Base-by-base conservation (phyloP, 1,140 invertebrate genomes). In the Bicyclus anynana region DNA sequence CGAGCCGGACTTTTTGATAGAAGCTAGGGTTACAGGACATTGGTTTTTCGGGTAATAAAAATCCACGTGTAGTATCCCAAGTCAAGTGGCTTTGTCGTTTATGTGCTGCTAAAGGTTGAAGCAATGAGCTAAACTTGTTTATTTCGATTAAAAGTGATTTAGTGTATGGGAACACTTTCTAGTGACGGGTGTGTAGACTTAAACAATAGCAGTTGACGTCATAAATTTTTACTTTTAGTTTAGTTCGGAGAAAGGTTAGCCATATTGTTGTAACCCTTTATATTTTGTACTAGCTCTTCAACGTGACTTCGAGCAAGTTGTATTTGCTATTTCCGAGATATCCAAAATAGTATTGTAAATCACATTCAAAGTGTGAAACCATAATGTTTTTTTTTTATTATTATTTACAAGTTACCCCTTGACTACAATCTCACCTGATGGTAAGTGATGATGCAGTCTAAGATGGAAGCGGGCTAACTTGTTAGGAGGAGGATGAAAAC, bases 81-180 rank as follows among this genome's bases (percentile, higher is more conserved):
- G 81, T 84, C 79, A 84, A 84, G 79, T 84, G 78, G 40, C 58
- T 67, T 79, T 74, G 72, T 77, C 72, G 68, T 80, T 77, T 74
- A 74, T 72, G 74, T 71, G 56, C 69, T 71, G 65, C 61, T 66
- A 70, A 74, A 76, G 75, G 75, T 75, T 75, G 71, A 72, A 65
- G 72, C 67, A 66, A 66, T 61, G 50, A 33, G 44, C n/a, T 2
- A 64, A 84, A 82, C 81, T 71, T 68, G 81, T 82, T 79, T 69
- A 50, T 56, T 72, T 67, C 65, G 59, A 68, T 68, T 71, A 56
- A 18, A 42, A 44, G 20, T 80, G 80, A 83, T 83, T 80, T 83
- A 83, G 59, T 77, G 63, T 69, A 71, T 80, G 77, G 76, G 77
- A 83, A 81, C 73, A 67, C 44, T 40, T 38, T 42, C 21, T 18